A percentile compares a stretch with the other conserved stretches of the same genome.
phyloP scores from a whole-genome alignment of 2,113 vertebrate species.

The Sinocyclocheilus grahami region DNA sequence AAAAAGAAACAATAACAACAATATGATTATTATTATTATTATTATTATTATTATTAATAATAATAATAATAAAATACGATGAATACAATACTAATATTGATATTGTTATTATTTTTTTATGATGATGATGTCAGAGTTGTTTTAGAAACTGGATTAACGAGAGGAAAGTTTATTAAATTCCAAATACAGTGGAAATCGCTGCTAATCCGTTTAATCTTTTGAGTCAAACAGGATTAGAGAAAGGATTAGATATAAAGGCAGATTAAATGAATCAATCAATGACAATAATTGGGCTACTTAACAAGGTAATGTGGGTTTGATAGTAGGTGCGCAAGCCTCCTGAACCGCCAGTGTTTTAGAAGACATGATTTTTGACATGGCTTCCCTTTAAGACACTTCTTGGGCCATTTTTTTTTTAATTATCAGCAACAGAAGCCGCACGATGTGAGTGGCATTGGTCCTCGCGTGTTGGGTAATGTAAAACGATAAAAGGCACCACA shows the following conservation, averaged over 20 bases:
- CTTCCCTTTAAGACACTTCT: not conserved
- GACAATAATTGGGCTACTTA: constrained; percentile 57
- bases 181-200: not conserved
- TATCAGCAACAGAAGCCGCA: constrained; percentile 18
- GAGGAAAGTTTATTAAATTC: constrained; percentile 21
- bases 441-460: not conserved
- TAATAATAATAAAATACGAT: not conserved
- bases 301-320: constrained; percentile 2
- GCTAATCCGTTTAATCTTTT: constrained; percentile 74
- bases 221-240: constrained; percentile 67
- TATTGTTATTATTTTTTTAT: too few relatives aligned
- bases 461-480: constrained; percentile 30
- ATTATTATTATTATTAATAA: not conserved
- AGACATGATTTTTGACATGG: not conserved
- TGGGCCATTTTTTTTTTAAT: not conserved
- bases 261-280: constrained; percentile 67
- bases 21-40: not conserved
- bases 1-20: not conserved
- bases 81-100: too few relatives aligned
- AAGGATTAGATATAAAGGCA: constrained; percentile 61
- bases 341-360: not conserved
- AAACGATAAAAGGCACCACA: constrained; percentile 39
- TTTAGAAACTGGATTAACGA: not conserved
- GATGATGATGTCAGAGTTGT: too few relatives aligned
- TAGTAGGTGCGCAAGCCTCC: not conserved